phyloP scores from a whole-genome alignment of 1,140 invertebrate species.

The Drosophila yakuba region DNA sequence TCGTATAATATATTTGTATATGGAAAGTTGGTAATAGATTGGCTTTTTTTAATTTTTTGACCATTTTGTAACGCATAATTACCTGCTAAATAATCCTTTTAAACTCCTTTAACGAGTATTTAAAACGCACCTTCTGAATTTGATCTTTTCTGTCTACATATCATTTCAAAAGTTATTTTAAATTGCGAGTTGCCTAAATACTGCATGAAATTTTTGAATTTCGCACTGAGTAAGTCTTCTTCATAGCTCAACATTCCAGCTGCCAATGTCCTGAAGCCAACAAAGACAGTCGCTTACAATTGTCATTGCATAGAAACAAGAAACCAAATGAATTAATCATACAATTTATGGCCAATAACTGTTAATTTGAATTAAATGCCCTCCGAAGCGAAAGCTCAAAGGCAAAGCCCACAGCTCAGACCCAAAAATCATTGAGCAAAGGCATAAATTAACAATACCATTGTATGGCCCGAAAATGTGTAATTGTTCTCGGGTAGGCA shows the following conservation, averaged over 20 bases:
- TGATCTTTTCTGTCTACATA: too few species aligned
- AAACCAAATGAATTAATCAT: conserved; percentile 55
- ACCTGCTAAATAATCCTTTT: too few species aligned
- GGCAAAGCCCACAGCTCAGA: conserved; percentile 2
- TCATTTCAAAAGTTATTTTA: not conserved
- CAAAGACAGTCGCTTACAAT: conserved; percentile 5
- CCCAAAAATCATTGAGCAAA: conserved; percentile 62
- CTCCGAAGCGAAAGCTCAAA: conserved; percentile 10
- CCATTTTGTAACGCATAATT: too few species aligned
- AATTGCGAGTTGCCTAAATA: conserved; percentile 1
- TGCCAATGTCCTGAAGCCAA: conserved; percentile 1
- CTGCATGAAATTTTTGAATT: not conserved
- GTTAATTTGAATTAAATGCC: conserved; percentile 63
- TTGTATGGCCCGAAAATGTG: conserved; percentile 29
- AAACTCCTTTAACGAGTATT: too few species aligned
- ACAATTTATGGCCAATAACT: conserved; percentile 52
- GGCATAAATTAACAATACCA: conserved; percentile 72
- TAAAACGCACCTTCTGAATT: too few species aligned
- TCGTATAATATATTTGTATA: too few species aligned
- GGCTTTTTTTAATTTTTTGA: too few species aligned
- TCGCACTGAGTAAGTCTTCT: not conserved
- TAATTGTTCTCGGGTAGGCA: conserved; percentile 32
- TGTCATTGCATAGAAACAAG: conserved; percentile 1
- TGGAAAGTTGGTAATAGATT: too few species aligned
- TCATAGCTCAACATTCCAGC: not conserved